Base-by-base conservation (phyloP, 2,888 invertebrate genomes). In the Pecten maximus region DNA sequence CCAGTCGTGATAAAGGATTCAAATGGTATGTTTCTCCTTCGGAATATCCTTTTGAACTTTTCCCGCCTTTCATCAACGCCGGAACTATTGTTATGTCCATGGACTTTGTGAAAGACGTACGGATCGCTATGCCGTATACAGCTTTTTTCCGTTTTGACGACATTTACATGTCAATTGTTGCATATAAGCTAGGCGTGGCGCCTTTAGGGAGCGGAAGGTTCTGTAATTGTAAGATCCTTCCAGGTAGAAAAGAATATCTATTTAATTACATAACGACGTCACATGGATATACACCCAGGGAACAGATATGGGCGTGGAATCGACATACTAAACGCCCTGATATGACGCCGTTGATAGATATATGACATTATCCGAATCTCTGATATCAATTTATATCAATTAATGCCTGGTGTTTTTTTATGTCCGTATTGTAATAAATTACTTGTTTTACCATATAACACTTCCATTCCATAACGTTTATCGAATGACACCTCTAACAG, bases 81-180 rank as follows among this genome's bases (percentile, higher is more conserved):
- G 88, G 88, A 19, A 44, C 88, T 28, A 28, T 44, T 40, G 88
- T 88, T 19, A 88, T 88, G 88, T 88, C 88, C 8, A 40, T 88
- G 28, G 40, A 88, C 28, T 44, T 44, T 19, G 40, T 88, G 44
- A 88, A 44, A 28, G 40, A 88, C 44, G 44, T 40, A 28, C 10
- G 44, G 19, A 88, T 88, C n/a, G 88, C 88, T 2, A 88, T 88
- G 28, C 88, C 40, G 8, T 88, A 40, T 35, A 88, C 88, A 10
- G 23, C 40, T 12, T 40, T 88, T 10, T 88, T 88, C 23, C 40
- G 88, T 10, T 40, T 88, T 44, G 88, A 88, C 40, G 88, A 88
- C 23, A 39, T 88, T 40, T 88, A 40, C 23, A n/a, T 88, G 44
- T 40, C 40, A 16, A 88, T 88, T 40, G 40, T 88, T 8, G 40